phyloP scores from a whole-genome alignment of 1,140 invertebrate species.

The Macrocentrus cingulum region DNA sequence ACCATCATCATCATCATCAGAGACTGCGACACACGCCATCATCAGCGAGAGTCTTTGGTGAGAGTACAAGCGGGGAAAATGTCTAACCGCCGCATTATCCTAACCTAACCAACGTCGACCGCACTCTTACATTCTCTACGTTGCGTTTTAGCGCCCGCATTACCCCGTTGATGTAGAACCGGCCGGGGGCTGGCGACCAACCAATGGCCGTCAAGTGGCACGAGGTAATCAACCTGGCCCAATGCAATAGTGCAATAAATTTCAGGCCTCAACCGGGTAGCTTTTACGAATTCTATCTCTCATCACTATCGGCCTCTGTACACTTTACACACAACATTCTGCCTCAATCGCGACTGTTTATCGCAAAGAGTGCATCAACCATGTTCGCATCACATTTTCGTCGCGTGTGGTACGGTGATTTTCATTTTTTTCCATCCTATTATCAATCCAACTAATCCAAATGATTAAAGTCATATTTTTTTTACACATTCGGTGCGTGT shows the following conservation, averaged over 20 bases:
- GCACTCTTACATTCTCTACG: conserved; percentile 3
- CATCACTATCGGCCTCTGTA: too few relatives aligned
- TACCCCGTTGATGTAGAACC: conserved; percentile 2
- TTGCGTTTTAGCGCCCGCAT: conserved; percentile 7
- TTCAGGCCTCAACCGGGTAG: conserved; percentile 24
- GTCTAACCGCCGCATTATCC: background rate
- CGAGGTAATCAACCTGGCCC: conserved; percentile 53
- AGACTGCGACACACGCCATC: too few relatives aligned
- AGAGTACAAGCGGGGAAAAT: background rate
- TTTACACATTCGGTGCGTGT: too few relatives aligned
- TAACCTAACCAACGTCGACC: background rate
- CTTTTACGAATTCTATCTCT: conserved; percentile 41
- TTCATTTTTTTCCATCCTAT: too few relatives aligned
- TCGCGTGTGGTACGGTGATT: too few relatives aligned
- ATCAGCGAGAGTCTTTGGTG: background rate
- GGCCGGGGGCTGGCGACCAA: conserved; percentile 24
- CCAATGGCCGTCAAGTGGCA: conserved; percentile 56
- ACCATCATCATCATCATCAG: too few relatives aligned
- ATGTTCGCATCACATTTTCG: too few relatives aligned
- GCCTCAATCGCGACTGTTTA: conserved; percentile 32
- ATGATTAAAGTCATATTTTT: too few relatives aligned
- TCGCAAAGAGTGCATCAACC: too few relatives aligned
- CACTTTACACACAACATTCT: conserved; percentile 7
- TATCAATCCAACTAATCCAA: too few relatives aligned
- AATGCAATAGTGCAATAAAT: conserved; percentile 48